Percentiles rank a stretch among this genome's conserved stretches.
Conservation (phyloP, 2,797 vertebrate genomes). For the Apogon hyalosoma region DNA sequence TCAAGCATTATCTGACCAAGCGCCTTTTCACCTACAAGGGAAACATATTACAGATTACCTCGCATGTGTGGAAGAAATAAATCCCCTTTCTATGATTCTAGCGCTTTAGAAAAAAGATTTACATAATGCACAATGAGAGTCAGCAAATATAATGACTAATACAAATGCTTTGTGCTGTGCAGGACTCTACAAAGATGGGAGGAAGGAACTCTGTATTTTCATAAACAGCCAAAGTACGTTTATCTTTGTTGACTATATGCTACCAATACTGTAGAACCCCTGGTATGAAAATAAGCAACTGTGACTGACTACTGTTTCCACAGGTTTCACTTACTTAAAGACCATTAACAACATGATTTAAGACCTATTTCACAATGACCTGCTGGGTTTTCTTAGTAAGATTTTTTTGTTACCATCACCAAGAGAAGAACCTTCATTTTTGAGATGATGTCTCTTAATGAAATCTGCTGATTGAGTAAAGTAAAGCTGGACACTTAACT, state of each 20-base stretch:
- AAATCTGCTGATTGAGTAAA: too few relatives aligned
- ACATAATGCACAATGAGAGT: constrained; percentile 13
- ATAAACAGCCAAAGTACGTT: too few relatives aligned
- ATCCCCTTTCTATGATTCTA: constrained; percentile 7
- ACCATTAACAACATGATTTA: too few relatives aligned
- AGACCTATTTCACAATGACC: too few relatives aligned
- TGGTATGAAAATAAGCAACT: neutral
- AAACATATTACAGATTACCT: constrained; percentile 99
- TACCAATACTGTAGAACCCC: constrained; percentile 20
- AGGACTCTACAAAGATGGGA: constrained; percentile 27
- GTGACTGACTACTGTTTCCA: too few relatives aligned
- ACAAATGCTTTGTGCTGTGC: neutral
- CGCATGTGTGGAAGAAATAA: constrained; percentile 96
- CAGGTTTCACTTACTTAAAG: too few relatives aligned
- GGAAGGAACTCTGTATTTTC: too few relatives aligned
- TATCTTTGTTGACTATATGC: neutral
- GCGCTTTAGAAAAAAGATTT: constrained; percentile 3
- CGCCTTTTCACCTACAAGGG: constrained; percentile 95
- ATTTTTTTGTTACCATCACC: too few relatives aligned
- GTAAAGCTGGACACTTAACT: too few relatives aligned
- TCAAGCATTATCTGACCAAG: constrained; percentile 93
- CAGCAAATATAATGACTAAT: constrained; percentile 4
- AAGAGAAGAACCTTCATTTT: too few relatives aligned
- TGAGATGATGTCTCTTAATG: too few relatives aligned
- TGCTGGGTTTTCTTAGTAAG: too few relatives aligned